These are phyloP conservation scores for Drosophila ohnishii DNA, from an alignment of 1,140 invertebrate genomes.

Conservation along the genomic window DNA sequence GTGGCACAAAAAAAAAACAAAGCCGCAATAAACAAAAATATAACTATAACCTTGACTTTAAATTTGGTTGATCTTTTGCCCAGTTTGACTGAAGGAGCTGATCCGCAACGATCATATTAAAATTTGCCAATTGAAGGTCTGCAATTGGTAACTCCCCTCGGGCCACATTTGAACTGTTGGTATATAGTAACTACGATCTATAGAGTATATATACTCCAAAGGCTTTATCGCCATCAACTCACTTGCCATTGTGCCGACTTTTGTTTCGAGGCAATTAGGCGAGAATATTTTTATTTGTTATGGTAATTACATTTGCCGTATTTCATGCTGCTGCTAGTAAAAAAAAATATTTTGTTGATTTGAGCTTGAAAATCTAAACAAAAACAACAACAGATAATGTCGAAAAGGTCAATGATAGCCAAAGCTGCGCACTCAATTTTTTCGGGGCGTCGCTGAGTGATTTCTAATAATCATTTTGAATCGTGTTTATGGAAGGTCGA, in stretches of 20 bases:
- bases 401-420: constrained; percentile 64
- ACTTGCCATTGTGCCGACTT: constrained; percentile 38
- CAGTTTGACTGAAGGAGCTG: constrained; percentile 38
- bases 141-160: constrained; percentile 3
- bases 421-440: constrained; percentile 23
- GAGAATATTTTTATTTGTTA: constrained; percentile 71
- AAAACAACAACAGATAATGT: constrained; percentile 20
- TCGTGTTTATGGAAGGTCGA: constrained; percentile 17
- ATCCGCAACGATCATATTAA: constrained; percentile 33
- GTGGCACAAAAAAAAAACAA: constrained; percentile 19
- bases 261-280: constrained; percentile 60
- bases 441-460: constrained; percentile 53
- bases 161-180: neutral
- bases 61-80: constrained; percentile 36
- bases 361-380: constrained; percentile 48
- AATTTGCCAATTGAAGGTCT: constrained; percentile 65
- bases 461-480: constrained; percentile 34
- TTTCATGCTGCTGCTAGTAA: constrained; percentile 23
- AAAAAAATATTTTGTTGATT: constrained; percentile 56
- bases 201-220: neutral
- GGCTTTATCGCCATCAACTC: constrained; percentile 15
- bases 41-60: constrained; percentile 57
- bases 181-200: constrained; percentile 9
- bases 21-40: constrained; percentile 14
- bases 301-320: constrained; percentile 65